Evolutionary conservation across 2,888 invertebrate species (phyloP).

Genomic region (Apomyelois bistriatella): DNA sequence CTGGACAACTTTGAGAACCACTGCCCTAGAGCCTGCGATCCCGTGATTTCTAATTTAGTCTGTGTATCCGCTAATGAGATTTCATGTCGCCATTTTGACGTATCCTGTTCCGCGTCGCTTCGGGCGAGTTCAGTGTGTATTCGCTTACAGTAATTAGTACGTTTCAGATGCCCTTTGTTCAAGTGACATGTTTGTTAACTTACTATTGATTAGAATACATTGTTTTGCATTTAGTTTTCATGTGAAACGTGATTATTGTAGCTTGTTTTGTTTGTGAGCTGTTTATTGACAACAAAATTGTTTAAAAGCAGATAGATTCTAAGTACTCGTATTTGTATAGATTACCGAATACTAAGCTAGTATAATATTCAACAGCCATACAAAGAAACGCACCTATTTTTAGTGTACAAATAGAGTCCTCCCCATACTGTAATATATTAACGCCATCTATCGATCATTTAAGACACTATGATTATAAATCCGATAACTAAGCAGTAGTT

Average conservation of each 20-base stretch:
- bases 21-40: background rate
- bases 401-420: no score
- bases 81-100: conserved; percentile 11
- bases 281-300: background rate
- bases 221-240: background rate
- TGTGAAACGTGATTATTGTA: background rate
- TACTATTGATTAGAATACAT: background rate
- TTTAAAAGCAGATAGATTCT: no score
- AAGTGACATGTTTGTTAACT: background rate
- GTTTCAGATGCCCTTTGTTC: conserved; percentile 6
- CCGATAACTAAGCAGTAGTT: no score
- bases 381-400: no score
- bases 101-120: background rate
- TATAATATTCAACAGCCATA: no score
- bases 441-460: no score
- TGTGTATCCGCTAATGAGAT: conserved; percentile 10
- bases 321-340: no score
- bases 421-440: no score
- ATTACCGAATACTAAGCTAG: no score
- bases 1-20: no score
- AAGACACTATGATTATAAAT: no score
- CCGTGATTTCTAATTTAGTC: conserved; percentile 4
- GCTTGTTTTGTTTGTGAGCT: background rate
- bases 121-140: background rate
- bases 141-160: conserved; percentile 1